Evolutionary conservation across 2,888 invertebrate genomes (phyloP), one percentile per base, ranked within the genome.

Genomic region (Lasioglossum morio): DNA sequence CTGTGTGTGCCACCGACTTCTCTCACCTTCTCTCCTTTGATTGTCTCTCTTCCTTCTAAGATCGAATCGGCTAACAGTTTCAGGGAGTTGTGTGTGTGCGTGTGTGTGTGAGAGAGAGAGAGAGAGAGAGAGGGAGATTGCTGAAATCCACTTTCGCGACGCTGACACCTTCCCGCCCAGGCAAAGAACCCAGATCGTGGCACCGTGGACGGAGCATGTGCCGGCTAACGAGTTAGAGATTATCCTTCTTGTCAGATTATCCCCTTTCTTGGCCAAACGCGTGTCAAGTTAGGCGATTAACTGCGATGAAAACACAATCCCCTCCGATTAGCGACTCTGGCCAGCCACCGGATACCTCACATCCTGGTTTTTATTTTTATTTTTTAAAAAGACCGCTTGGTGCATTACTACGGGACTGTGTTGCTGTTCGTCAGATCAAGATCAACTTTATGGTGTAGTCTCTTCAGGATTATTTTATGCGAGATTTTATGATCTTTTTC

Each of bases 261-360:
- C 70, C 43, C 23, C 40, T 43, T 14, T 19, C 72, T 72, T n/a
- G 30, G 72, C 37, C 37, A n/a, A 40, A 37, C 40, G 72, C 72
- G 40, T 43, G 37, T 72, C 72, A n/a, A 72, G 40, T 72, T 72
- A n/a, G n/a, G 40, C 72, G 40, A 72, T 43, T 72, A 72, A 43
- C 72, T 40, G 30, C 63, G 63, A 30, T 30, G 63, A 63, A 63
- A 63, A 63, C 63, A 63, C 63, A 63, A 63, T 63, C 63, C 30
- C 27, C 30, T 30, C 19, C 30, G 63, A 30, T 30, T 30, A 63
- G 30, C 63, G 30, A 27, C 30, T 30, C 63, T 30, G 16, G 63
- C 30, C 23, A 23, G 63, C 63, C 30, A 19, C 63, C 60, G 63
- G 30, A 63, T 63, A 63, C 16, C 63, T 27, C 7, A 27, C 7